Evolutionary conservation across 2,888 invertebrate genomes (phyloP), one percentile per base, ranked within the genome.

Genomic region (Callyntrura guangdongensis): DNA sequence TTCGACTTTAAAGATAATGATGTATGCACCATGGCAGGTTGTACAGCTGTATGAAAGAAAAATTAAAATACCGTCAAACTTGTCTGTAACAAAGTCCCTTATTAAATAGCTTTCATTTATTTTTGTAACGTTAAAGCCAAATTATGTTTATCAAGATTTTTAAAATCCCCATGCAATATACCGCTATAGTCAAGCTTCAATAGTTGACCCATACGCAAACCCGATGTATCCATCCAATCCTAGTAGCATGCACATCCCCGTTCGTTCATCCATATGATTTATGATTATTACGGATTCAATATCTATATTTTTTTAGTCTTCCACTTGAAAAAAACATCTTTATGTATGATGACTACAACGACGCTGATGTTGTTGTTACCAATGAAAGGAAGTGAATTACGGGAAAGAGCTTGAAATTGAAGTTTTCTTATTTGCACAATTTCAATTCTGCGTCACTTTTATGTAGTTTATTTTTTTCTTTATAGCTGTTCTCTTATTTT

Each of bases 391-490:
- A 77, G 64, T 77, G 47, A 69, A 69, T 82, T 72, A 69, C 67
- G 69, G 27, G 82, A 81, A 74, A 82, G 59, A 69, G 81, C 82
- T 88, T 56, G 82, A 81, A 82, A 88, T 88, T 72, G 47, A 74
- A 74, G 49, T 49, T 74, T 49, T 36, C 36, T 36, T 36, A 36
- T 36, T 36, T 36, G 2, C 2, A 36, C 2, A 36, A 36, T 36
- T 36, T 36, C 36, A 36, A 36, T 36, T 36, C 36, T 36, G 3
- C 36, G 2, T 36, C 6, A 36, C 36, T 36, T 2, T 36, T 36
- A 6, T 4, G 36, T 36, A 36, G 36, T 36, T 36, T 36, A 36
- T 36, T 36, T 36, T 36, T 36, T 36, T 36, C 36, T 36, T 36
- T 36, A 36, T 6, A 4, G 36, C 36, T n/a, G n/a, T n/a, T n/a